Base-by-base conservation (phyloP, 2,113 vertebrate genomes). In the Vidua chalybeata region DNA sequence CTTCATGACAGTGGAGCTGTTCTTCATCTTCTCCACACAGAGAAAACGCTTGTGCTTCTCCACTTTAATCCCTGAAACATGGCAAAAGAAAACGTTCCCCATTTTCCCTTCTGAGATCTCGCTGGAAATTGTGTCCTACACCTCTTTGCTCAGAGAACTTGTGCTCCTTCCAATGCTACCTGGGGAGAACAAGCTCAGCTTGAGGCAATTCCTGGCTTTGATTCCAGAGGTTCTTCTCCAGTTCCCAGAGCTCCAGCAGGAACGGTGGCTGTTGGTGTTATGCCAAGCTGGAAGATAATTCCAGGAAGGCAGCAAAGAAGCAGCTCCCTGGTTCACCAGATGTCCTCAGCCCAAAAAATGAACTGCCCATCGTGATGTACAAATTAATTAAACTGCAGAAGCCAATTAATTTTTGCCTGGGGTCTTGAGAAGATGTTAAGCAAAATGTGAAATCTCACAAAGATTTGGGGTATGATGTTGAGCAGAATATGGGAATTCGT, bases 131-230 rank as follows among this genome's bases (percentile, higher is more conserved):
- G 61, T 45, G 35, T 39, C 58, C 19, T 24, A 2, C 7, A 2
- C 20, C 15, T 76, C 58, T 43, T 84, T 28, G 30, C 20, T 76
- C 71, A 7, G 24, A 35, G 39, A 64, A 23, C 0, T 8, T 17
- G 24, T 0, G 1, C 4, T 77, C 17, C 4, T 35, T 11, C 24
- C 30, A 11, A 0, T 20, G 45, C 52, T 13, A 7, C 77, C 84
- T 35, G 64, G 59, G 68, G 52, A 87, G n/a, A 54, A 31, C 31
- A 35, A 80, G 37, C 27, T 87, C 45, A 49, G 26, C 75, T 26
- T 3, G 45, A 1, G 56, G 58, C 5, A 41, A 28, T 48, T 83
- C 61, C 59, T 59, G 23, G 10, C 15, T 87, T 59, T 46, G 62
- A 27, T 71, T 84, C 76, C 67, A 33, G 59, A 48, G 58, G 41